Evolutionary conservation across 2,797 vertebrate species (phyloP), one percentile per base, ranked within the genome.

Genomic region (Pseudotriccus pelzelni): DNA sequence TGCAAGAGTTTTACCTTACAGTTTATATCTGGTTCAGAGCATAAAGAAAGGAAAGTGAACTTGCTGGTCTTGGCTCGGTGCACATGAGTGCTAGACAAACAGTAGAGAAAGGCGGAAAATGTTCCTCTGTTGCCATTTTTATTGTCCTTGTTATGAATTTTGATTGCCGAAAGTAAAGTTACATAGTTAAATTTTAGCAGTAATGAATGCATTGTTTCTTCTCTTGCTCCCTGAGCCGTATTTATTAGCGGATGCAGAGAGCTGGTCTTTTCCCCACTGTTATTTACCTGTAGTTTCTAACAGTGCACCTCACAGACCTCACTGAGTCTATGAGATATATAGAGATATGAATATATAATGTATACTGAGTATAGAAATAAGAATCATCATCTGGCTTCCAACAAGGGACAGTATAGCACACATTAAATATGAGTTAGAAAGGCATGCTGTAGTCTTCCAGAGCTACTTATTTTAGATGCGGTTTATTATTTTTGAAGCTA

Each of bases 161-260:
- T 95, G 68, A 73, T 83, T 92, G 74, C 78, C 5, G 1, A 81
- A 94, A 94, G 83, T 28, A 88, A 95, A 87, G 66, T 78, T 87
- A 84, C 24, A 44, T 85, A 96, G 90, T 96, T 91, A 94, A 95
- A 95, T 91, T 96, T 96, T 91, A 96, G 77, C 89, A 85, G 43
- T 32, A 58, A 66, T 93, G 49, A 83, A 88, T 62, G 81, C 46
- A 22, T 34, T 67, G 39, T 64, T 86, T 90, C 50, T 91, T 83
- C 37, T 81, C 53, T 77, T 23, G 9, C 66, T 82, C 52, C 79
- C 60, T 79, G 47, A 66, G 59, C 43, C 53, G 69, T 34, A n/a
- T 74, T 96, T 67, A 69, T 86, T 50, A 87, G 46, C 52, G 86
- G 73, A 75, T 60, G 82, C 63, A 77, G 8, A 81, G 84, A 83